These are phyloP conservation scores for Pseudopodoces humilis DNA, from an alignment of 2,113 vertebrate species.

Conservation along the genomic window DNA sequence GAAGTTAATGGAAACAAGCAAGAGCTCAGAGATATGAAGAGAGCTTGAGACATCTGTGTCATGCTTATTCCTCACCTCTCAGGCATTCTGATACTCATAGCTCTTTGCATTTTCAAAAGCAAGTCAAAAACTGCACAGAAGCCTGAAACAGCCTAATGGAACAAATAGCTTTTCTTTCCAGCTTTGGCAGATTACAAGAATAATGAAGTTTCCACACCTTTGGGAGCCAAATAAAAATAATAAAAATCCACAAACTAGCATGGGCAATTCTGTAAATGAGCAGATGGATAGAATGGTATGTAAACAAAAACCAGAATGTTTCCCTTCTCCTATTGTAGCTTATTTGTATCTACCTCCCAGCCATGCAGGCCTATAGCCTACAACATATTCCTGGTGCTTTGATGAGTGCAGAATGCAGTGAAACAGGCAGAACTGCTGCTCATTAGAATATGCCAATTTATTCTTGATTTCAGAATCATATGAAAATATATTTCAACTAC, in stretches of 20 bases:
- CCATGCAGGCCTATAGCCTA: neutral
- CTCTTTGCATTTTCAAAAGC: neutral
- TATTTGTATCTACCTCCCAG: neutral
- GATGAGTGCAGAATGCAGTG: neutral
- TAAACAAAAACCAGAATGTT: neutral
- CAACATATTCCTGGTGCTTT: neutral
- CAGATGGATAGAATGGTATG: neutral
- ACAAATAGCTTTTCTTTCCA: neutral
- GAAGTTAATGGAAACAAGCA: conserved; percentile 3
- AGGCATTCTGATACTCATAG: neutral
- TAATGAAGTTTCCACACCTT: neutral
- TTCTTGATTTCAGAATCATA: neutral
- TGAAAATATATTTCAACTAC: neutral
- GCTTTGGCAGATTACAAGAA: neutral
- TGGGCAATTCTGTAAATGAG: neutral
- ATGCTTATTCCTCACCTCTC: neutral
- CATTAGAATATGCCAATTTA: neutral
- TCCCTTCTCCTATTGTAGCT: neutral
- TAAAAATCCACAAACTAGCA: neutral
- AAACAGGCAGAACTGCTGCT: neutral
- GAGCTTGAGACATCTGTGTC: neutral
- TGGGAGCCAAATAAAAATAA: neutral
- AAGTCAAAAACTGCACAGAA: neutral
- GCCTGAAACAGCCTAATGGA: neutral
- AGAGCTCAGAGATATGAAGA: neutral